Base-by-base conservation (phyloP, 2,797 vertebrate genomes). In the Cirrhinus mrigala region DNA sequence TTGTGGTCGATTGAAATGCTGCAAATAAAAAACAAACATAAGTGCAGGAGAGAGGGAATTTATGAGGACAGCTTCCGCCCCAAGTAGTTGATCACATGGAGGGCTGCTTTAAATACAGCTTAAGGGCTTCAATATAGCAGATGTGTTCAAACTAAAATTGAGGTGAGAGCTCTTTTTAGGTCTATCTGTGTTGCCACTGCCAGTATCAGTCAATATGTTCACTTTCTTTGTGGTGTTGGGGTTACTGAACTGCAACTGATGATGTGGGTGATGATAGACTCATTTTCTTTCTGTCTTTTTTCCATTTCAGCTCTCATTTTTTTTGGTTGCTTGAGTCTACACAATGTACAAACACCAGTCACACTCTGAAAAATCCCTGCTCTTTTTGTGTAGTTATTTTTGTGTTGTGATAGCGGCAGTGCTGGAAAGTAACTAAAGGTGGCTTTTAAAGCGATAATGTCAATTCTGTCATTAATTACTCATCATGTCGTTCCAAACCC, bases 11-110 rank as follows among this genome's bases (percentile, higher is more conserved):
- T 52, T 37, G 24, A 62, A 79, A 79, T 71, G 18, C 44, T 60
- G 75, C 24, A 37, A 85, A 79, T 85, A 79, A 79, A 79, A 58
- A 66, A 29, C 52, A 62, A 37, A 79, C 52, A 44, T 77, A 27
- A 58, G 64, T 46, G 52, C n/a, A 18, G 40, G 40, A 15, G 24
- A 84, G 14, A 71, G 24, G 83, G 4, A 16, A 79, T 79, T 79
- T 85, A 79, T 71, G 27, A 79, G 50, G 74, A 20, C 76, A 79
- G 40, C 66, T 11, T 50, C 20, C 8, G 1, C 24, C 18, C 24
- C 40, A 11, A 68, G 76, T 60, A 70, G 77, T 70, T 79, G 27
- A 71, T 85, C 64, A 79, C 24, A 29, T 33, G 22, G 18, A 83
- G 4, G 52, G 33, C 12, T 14, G 20, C 69, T 70, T 85, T 70